These are phyloP conservation scores for Haliclona indistincta DNA, from an alignment of 37 sponge, comb jelly and placozoan species.

Conservation along the genomic window DNA sequence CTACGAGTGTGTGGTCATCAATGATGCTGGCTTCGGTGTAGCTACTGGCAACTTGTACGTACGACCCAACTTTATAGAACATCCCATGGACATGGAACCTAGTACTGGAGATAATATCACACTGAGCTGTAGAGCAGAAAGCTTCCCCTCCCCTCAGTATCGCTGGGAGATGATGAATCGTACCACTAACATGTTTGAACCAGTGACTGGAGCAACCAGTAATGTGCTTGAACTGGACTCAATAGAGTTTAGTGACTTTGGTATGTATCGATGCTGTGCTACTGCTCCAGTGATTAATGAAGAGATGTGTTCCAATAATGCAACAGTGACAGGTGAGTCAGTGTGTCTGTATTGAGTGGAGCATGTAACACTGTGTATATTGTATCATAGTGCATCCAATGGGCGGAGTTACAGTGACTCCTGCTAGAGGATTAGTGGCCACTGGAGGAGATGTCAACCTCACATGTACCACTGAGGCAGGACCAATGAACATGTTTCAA, in stretches of 20 bases:
- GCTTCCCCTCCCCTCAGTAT: slow-evolving; percentile 22
- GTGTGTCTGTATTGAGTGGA: too few species aligned
- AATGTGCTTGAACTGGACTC: neutral
- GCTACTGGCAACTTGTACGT: slow-evolving; percentile 21
- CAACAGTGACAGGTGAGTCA: slow-evolving; percentile 15
- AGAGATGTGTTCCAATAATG: neutral
- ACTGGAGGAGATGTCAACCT: slow-evolving; percentile 6
- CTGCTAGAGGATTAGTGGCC: neutral
- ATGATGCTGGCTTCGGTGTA: slow-evolving; percentile 51
- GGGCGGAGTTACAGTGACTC: slow-evolving; percentile 23
- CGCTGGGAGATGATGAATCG: slow-evolving; percentile 21
- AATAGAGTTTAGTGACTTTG: neutral
- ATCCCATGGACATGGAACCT: neutral
- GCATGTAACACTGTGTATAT: too few species aligned
- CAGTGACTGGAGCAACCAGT: neutral
- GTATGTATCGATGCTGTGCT: neutral
- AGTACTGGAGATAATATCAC: neutral
- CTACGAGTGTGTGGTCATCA: slow-evolving; percentile 62
- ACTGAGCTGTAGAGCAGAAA: slow-evolving; percentile 17
- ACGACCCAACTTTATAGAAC: neutral
- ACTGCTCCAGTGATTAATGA: neutral
- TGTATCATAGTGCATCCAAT: slow-evolving; percentile 30
- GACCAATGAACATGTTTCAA: slow-evolving; percentile 5
- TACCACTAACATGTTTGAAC: neutral
- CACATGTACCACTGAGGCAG: slow-evolving; percentile 23